Evolutionary conservation across 2,797 vertebrate species (phyloP), one percentile per base, ranked within the genome.

Genomic region (Loriculus beryllinus): DNA sequence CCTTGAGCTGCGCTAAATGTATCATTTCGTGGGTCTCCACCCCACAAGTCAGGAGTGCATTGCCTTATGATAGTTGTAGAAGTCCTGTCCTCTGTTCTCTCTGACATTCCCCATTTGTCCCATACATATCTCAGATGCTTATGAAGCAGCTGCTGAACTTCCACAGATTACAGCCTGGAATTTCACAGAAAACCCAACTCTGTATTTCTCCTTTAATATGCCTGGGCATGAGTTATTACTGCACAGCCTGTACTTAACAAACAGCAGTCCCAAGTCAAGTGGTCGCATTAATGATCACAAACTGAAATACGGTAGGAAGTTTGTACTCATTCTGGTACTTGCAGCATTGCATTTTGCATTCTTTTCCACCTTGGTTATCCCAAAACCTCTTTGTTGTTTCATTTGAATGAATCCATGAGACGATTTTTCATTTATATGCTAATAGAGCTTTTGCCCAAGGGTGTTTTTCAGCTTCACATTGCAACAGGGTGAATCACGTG

Each of bases 221-320:
- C 7, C 29, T 45, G 62, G 23, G 9, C 35, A 14, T 8, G 40
- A 78, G 23, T 7, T n/a, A 39, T 4, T 8, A 2, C 21, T 62
- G 57, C 37, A 39, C 69, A 71, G n/a, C 42, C 39, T 76, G 45
- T 39, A 39, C 74, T 60, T 68, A 51, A 16, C 14, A 20, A 83
- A 13, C 12, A 26, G 37, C 52, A 68, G 15, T 22, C 20, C 15
- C 26, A 49, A 23, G 42, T 29, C 18, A 70, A 13, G 16, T 20
- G 56, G 15, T 5, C 23, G 26, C 0, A 0, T 52, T 35, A n/a
- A 29, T 3, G 11, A 48, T 20, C n/a, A 18, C 11, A 2, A 43
- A 37, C 5, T 26, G 11, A 64, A 78, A 26, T 26, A 33, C 4
- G 19, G 37, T 31, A 21, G 64, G 7, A 79, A 86, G 37, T n/a